phyloP scores from a whole-genome alignment of 2,113 vertebrate genomes.

The Octodon degus region DNA sequence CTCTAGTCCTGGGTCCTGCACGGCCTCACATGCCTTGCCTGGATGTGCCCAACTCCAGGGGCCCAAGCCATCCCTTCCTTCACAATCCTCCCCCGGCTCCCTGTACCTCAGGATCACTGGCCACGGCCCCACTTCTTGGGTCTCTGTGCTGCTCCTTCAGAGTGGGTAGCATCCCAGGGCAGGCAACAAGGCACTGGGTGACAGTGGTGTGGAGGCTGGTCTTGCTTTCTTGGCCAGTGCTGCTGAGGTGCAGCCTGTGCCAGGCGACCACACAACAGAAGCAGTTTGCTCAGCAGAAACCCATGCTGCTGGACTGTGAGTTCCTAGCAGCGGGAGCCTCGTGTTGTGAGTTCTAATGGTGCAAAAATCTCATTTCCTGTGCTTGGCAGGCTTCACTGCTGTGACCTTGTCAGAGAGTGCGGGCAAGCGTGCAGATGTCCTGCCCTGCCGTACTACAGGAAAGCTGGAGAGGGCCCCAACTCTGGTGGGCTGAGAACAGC shows the following conservation, averaged over 20 bases:
- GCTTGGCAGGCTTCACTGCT: accelerated
- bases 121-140: background rate
- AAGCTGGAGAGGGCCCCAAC: background rate
- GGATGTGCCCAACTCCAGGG: background rate
- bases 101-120: background rate
- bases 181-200: background rate
- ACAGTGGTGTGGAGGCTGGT: accelerated
- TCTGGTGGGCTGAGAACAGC: background rate
- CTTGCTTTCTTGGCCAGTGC: background rate
- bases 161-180: background rate
- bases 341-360: accelerated
- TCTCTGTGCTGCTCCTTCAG: accelerated
- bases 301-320: accelerated
- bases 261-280: accelerated
- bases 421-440: accelerated
- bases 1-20: accelerated
- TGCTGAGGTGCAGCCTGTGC: background rate
- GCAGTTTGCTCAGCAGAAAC: accelerated
- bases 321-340: accelerated
- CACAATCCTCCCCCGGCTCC: background rate
- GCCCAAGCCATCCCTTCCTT: background rate
- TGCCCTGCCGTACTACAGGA: accelerated
- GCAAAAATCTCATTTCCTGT: accelerated
- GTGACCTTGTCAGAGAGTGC: accelerated
- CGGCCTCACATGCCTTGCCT: background rate